These are phyloP conservation scores for Sorex fumeus DNA, from an alignment of 2,113 vertebrate species.

Conservation along the genomic window DNA sequence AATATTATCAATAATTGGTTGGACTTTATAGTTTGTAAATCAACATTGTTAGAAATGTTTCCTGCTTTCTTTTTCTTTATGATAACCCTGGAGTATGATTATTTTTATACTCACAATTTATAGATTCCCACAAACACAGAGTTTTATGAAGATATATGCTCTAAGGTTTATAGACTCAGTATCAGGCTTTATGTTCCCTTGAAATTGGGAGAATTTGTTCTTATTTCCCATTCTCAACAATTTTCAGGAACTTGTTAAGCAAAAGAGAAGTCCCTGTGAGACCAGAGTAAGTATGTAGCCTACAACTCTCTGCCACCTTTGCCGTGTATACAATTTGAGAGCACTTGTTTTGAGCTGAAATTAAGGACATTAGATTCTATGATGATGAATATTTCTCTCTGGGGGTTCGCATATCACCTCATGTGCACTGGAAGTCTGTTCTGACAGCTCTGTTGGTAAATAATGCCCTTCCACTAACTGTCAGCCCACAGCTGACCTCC, in stretches of 20 bases:
- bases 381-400: conserved; percentile 41
- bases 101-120: not conserved
- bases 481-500: conserved; percentile 62
- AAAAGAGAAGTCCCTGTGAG: not conserved
- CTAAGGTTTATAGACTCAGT: not conserved
- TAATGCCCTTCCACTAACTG: conserved; percentile 49
- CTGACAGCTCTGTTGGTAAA: conserved; percentile 71
- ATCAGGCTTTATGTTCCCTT: not conserved
- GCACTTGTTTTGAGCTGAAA: conserved; percentile 57
- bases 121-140: not conserved
- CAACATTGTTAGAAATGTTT: conserved; percentile 2
- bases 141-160: not conserved
- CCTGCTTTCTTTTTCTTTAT: conserved; percentile 21
- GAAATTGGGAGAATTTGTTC: not conserved
- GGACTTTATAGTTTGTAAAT: not conserved
- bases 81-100: not conserved
- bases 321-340: conserved; percentile 1
- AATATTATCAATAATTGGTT: not conserved
- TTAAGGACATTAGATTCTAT: conserved; percentile 77
- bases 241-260: conserved; percentile 19
- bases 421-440: conserved; percentile 71
- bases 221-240: not conserved
- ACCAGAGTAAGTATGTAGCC: not conserved
- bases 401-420: conserved; percentile 73
- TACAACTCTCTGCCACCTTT: not conserved